Conservation (phyloP, 2,888 invertebrate genomes). For the Drosophila barbarae region DNA sequence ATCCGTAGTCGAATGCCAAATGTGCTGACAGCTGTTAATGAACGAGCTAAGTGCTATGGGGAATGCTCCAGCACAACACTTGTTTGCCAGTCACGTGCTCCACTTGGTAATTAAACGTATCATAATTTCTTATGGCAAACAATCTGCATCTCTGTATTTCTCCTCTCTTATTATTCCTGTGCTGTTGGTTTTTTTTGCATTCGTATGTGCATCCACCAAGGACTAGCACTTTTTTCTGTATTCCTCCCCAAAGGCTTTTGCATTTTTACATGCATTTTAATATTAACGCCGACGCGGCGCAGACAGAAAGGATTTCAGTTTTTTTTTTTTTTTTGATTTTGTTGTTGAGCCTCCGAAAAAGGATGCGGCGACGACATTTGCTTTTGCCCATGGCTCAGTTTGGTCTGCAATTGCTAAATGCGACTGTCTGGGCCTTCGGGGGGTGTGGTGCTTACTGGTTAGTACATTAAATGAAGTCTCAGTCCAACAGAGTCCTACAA, state of each 20-base stretch:
- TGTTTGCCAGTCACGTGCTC: conserved; percentile 65
- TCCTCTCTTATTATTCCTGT: conserved; percentile 1
- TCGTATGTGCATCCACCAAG: conserved; percentile 7
- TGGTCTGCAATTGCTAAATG: conserved; percentile 59
- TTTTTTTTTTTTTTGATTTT: not conserved
- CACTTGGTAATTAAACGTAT: conserved; percentile 70
- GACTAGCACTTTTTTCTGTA: conserved; percentile 8
- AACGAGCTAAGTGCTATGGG: conserved; percentile 62
- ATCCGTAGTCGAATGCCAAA: conserved; percentile 57
- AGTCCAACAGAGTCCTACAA: conserved; percentile 29
- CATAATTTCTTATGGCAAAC: conserved; percentile 65
- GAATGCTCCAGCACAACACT: conserved; percentile 17
- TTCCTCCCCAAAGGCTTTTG: conserved; percentile 30
- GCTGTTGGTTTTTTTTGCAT: not conserved
- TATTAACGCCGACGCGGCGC: conserved; percentile 64
- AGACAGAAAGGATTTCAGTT: conserved; percentile 65
- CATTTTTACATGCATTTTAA: conserved; percentile 72
- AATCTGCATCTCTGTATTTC: conserved; percentile 19
- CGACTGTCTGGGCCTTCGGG: conserved; percentile 50
- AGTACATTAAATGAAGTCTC: conserved; percentile 70
- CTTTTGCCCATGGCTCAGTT: conserved; percentile 63
- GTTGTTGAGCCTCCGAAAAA: conserved; percentile 46
- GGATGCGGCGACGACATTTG: conserved; percentile 61
- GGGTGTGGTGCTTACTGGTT: conserved; percentile 30
- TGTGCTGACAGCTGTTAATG: conserved; percentile 77